Evolutionary conservation across 2,113 vertebrate species (phyloP), one percentile per base, ranked within the genome.

Genomic region (Sylvietta virens): DNA sequence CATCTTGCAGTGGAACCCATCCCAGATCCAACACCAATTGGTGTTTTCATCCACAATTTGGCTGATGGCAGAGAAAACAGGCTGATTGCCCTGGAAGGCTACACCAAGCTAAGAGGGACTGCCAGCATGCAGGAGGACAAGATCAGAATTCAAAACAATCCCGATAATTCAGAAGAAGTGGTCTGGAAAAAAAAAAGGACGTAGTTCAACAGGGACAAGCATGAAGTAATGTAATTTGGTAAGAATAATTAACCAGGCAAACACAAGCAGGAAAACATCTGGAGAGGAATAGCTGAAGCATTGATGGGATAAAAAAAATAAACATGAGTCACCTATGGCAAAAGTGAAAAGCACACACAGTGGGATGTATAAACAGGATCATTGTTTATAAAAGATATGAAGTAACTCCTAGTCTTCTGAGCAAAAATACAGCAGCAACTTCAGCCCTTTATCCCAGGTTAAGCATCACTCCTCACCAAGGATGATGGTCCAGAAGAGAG

Each of bases 191-290:
- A 35, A 28, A 35, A 58, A 40, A 50, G 13, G 31, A 81, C 0
- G 0, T 44, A 18, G 76, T 81, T 93, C 88, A 93, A 80, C 50
- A 92, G 92, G 71, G 83, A 82, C 86, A 86, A 86, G 47, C 0
- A 0, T 58, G 76, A 96, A 47, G 44, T 78, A 92, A 92, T 77
- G 58, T 1, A 7, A 37, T 73, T 83, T 86, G 50, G 56, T 86
- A 92, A 88, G 91, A 96, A 95, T 83, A 93, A 91, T 93, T 69
- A 95, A 86, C 88, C 54, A 39, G 72, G 57, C 33, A 89, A 95
- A 91, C 11, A 79, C 27, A 71, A 88, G 56, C 21, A 81, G 51
- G 24, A 88, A 76, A 86, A 81, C 40, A 79, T 93, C 69, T 72
- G 78, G 74, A 69, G 33, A 82, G 30, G 61, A 94, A 65, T 1